Evolutionary conservation across 2,113 vertebrate species (phyloP).

Genomic region (Mastomys coucha): DNA sequence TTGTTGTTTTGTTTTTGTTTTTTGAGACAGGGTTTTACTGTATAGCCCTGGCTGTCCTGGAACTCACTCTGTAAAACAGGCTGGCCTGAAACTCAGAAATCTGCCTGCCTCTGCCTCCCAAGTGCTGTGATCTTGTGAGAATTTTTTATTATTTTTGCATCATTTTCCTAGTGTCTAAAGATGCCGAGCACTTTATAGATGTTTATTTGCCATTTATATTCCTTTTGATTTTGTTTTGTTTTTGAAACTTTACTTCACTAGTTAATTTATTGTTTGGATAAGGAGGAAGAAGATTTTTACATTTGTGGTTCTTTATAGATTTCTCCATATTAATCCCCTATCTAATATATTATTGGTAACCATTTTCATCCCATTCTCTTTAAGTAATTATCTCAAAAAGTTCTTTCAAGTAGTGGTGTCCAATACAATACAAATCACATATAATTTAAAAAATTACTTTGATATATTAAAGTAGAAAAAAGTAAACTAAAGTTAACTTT

Average conservation of each 20-base stretch:
- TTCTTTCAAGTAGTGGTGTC: background rate
- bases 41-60: no score
- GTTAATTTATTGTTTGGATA: background rate
- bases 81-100: no score
- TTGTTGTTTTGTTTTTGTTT: no score
- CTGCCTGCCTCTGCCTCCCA: no score
- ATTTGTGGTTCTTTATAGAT: background rate
- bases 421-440: slow-evolving; percentile 33
- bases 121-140: no score
- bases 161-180: background rate
- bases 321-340: background rate
- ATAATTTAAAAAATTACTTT: slow-evolving; percentile 32
- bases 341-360: background rate
- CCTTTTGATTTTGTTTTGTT: background rate
- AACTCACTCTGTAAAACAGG: no score
- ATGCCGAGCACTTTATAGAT: background rate
- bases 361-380: background rate
- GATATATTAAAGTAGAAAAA: slow-evolving; percentile 3
- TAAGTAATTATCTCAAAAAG: slow-evolving; percentile 49
- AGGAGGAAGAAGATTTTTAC: background rate
- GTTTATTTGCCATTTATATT: background rate
- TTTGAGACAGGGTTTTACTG: no score
- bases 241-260: background rate
- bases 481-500: slow-evolving; percentile 46
- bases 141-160: no score